Conservation (phyloP, 2,113 vertebrate genomes). For the Eurypyga helias region DNA sequence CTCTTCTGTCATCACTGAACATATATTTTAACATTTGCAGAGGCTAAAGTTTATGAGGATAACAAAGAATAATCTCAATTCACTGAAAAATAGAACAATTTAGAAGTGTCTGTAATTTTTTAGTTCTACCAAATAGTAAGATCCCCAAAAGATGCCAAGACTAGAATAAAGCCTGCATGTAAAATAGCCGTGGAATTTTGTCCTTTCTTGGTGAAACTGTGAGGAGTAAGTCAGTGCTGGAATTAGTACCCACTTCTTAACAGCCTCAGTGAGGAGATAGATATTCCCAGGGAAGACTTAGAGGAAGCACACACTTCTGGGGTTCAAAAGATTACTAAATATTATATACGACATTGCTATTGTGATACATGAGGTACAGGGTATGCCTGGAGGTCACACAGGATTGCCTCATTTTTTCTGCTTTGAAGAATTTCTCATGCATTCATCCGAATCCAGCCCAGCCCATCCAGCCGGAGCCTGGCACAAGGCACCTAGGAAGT, state of each 20-base stretch:
- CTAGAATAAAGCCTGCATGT: background rate
- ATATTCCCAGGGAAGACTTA: background rate
- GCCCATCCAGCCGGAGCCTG: background rate
- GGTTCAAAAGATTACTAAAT: background rate
- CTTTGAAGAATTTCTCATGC: background rate
- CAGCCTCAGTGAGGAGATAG: background rate
- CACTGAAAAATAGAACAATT: background rate
- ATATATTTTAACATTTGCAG: fast-evolving
- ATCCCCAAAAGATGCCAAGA: background rate
- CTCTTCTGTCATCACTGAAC: background rate
- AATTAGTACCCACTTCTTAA: background rate
- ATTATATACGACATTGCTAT: background rate
- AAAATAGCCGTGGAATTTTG: background rate
- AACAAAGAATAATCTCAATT: background rate
- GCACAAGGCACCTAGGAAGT: background rate
- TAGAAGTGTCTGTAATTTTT: background rate
- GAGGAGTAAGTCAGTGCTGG: fast-evolving
- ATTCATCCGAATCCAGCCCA: background rate
- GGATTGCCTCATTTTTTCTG: fast-evolving
- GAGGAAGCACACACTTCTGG: background rate
- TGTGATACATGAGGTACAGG: background rate
- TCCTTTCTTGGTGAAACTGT: background rate
- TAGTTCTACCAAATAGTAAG: background rate
- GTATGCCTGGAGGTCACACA: background rate
- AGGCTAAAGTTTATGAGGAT: background rate